Evolutionary conservation across 23 tunicate species (phyloP).

Genomic region (Botrylloides violaceus): DNA sequence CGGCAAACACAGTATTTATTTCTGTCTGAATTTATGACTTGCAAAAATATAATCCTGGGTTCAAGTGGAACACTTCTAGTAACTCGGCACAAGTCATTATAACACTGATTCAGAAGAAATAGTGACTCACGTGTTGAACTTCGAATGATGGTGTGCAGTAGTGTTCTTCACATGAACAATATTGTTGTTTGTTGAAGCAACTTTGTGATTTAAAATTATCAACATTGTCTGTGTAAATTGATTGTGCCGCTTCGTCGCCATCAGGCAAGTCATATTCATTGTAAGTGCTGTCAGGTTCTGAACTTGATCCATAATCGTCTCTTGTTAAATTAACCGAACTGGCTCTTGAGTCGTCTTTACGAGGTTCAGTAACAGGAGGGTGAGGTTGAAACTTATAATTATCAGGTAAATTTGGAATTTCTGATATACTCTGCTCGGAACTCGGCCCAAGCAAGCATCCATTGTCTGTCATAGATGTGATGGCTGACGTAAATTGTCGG

Average conservation of each 20-base stretch:
- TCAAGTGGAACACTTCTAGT: no score
- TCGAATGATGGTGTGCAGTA: not conserved
- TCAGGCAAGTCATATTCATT: constrained; percentile 91
- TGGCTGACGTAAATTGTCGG: constrained; percentile 58
- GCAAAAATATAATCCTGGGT: no score
- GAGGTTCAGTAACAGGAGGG: not conserved
- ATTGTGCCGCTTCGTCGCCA: constrained; percentile 36
- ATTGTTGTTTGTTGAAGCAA: not conserved
- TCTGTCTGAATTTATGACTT: no score
- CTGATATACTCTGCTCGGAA: not conserved
- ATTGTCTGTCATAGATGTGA: constrained; percentile 1
- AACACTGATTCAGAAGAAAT: no score
- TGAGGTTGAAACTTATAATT: not conserved
- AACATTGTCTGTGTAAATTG: not conserved
- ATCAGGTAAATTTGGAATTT: not conserved
- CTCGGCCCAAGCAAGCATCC: not conserved
- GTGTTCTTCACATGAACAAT: not conserved
- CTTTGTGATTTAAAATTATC: not conserved
- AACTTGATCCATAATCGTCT: constrained; percentile 51
- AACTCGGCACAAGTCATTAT: no score
- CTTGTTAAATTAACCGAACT: not conserved
- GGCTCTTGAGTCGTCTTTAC: not conserved
- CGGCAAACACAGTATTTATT: no score
- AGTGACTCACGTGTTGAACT: not conserved
- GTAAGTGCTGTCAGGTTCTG: constrained; percentile 90